Evolutionary conservation across 2,797 vertebrate genomes (phyloP), one percentile per base, ranked within the genome.

Genomic region (Erpetoichthys calabaricus): DNA sequence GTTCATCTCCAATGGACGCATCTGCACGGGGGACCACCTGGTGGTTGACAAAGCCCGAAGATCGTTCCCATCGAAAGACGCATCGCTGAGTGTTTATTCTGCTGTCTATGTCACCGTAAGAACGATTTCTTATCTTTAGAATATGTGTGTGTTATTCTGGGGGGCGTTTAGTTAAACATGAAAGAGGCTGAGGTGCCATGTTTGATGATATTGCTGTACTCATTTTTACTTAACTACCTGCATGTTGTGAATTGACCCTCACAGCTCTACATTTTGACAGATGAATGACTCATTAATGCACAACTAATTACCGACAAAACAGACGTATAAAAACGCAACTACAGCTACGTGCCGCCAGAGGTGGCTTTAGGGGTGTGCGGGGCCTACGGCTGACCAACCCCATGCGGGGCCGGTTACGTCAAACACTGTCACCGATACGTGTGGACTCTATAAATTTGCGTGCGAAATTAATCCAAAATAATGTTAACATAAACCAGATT

Each of bases 1-100:
- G 77, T 98, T 98, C 62, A 84, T 98, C 63, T 70, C 81, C 77
- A 92, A 89, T 0, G 90, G 90, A 59, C 92, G 94, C 83, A 89
- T 97, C 83, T 98, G 95, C 74, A 97, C 92, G 0, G 95, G 94
- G 41, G 90, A 90, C 68, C 79, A 85, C 10, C 69, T 79, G 25
- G 79, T 87, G 7, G 86, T 97, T 71, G 90, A 93, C 69, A 90
- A 80, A 45, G 94, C 95, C 3, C 85, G 94, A 62, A 82, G 90
- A 56, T 97, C 95, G 42, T 98, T 98, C 68, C 95, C 95, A 7
- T 98, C 95, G 67, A 98, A 97, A 79, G 93, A 98, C 1, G 92
- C 95, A 3, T 90, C 95, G 44, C 78, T 98, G 65, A 96, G 95
- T 65, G 89, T 98, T 65, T 98, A 96, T 73, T 91, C 94, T 1